Evolutionary conservation across 2,888 invertebrate genomes (phyloP), one percentile per base, ranked within the genome.

Genomic region (Eupithecia inturbata): DNA sequence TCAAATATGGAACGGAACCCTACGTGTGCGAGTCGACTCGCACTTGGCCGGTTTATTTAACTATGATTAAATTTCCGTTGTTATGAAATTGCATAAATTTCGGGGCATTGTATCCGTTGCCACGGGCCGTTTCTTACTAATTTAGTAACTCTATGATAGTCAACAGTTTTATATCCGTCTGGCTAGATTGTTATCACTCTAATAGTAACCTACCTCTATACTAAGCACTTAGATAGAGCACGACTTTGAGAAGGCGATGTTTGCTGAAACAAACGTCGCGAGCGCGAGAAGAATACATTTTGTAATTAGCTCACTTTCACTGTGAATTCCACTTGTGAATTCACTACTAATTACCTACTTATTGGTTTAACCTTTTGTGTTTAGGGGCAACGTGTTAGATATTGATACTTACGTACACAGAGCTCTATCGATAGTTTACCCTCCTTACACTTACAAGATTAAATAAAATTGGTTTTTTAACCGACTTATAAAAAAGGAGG

Each of bases 261-360:
- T 83, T 85, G 83, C 83, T 81, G 84, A 85, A 87, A 88, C 88
- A 90, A 86, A 89, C 85, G 86, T 82, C 81, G 77, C 79, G 78
- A 77, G 79, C 78, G 82, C 79, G 82, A 77, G 78, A 82, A 84
- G 84, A 86, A 86, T 86, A 81, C 82, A 84, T 87, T 86, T 83
- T 68, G 77, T 72, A 78, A 76, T 79, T 74, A 77, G 36, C 63
- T 63, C 63, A 36, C n/a, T 63, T 63, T 36, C 36, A 19, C 31
- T 31, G 31, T 33, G 31, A 62, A 31, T 62, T 16, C 12, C 3
- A 31, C 31, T 31, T 31, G 31, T 3, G 31, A 31, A 26, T 28
- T 26, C 12, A 3, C 26, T 60, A 60, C 62, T 62, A 31, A 62
- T 19, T 62, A 31, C 62, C 7, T 16, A 62, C 31, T 62, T 64